Percentiles rank a stretch among this genome's conserved stretches.
phyloP scores from a whole-genome alignment of 2,888 invertebrate species.

The Agriopis aurantiaria region DNA sequence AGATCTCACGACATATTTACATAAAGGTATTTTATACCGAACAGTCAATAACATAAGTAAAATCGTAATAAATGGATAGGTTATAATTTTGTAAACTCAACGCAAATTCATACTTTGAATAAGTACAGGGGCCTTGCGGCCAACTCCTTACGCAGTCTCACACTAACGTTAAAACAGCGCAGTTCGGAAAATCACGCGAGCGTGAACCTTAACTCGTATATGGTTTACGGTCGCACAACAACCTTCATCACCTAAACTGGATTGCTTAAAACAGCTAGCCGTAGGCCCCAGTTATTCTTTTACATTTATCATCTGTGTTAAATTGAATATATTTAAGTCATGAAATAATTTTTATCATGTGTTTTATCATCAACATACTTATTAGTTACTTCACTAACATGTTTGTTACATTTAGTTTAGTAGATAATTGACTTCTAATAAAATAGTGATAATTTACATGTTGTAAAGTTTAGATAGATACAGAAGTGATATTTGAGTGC shows the following conservation, averaged over 20 bases:
- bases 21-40: constrained; percentile 36
- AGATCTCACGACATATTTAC: constrained; percentile 26
- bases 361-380: constrained; percentile 17
- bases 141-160: too few relatives aligned
- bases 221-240: too few relatives aligned
- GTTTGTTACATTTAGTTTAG: constrained; percentile 19
- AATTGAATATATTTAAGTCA: constrained; percentile 15
- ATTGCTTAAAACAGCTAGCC: too few relatives aligned
- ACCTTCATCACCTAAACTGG: too few relatives aligned
- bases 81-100: not conserved
- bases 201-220: too few relatives aligned
- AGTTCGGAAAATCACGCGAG: too few relatives aligned
- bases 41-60: not conserved
- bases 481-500: not conserved
- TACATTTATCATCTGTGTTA: constrained; percentile 1
- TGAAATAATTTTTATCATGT: not conserved
- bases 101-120: not conserved
- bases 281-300: not conserved
- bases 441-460: constrained; percentile 24
- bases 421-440: constrained; percentile 36
- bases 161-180: too few relatives aligned
- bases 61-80: not conserved
- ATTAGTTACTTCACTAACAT: constrained; percentile 20
- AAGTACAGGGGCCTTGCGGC: too few relatives aligned
- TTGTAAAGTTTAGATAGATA: constrained; percentile 6